phyloP scores from a whole-genome alignment of 2,888 invertebrate species.

The Microplitis deprimator region DNA sequence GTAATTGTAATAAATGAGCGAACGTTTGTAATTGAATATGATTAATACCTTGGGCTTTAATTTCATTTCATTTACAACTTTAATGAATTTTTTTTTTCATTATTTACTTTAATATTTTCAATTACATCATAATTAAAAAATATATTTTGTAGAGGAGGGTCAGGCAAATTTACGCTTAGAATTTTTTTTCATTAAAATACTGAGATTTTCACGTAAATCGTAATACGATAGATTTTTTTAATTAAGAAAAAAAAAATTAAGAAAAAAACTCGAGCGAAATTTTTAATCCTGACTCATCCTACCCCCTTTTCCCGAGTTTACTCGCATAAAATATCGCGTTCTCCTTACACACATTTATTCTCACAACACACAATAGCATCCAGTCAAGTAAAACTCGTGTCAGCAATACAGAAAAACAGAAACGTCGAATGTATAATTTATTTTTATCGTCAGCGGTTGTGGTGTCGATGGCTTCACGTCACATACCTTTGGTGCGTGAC shows the following conservation, averaged over 20 bases:
- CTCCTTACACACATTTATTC: neutral
- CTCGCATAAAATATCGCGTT: neutral
- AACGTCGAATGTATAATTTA: constrained; percentile 39
- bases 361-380: neutral
- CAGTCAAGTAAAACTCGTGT: constrained; percentile 9
- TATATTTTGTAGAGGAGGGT: too few species aligned
- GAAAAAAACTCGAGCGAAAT: too few species aligned
- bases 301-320: too few species aligned
- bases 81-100: neutral
- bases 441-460: constrained; percentile 29
- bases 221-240: too few species aligned
- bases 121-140: too few species aligned
- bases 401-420: constrained; percentile 29
- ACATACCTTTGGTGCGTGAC: constrained; percentile 37
- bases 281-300: too few species aligned
- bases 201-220: too few species aligned
- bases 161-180: too few species aligned
- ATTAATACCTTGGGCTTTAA: neutral
- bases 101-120: neutral
- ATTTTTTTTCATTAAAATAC: too few species aligned
- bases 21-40: neutral
- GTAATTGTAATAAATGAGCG: neutral
- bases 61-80: neutral
- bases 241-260: too few species aligned
- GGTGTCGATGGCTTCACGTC: constrained; percentile 36